Evolutionary conservation across 1,140 invertebrate species (phyloP).

Genomic region (Amyelois transitella): DNA sequence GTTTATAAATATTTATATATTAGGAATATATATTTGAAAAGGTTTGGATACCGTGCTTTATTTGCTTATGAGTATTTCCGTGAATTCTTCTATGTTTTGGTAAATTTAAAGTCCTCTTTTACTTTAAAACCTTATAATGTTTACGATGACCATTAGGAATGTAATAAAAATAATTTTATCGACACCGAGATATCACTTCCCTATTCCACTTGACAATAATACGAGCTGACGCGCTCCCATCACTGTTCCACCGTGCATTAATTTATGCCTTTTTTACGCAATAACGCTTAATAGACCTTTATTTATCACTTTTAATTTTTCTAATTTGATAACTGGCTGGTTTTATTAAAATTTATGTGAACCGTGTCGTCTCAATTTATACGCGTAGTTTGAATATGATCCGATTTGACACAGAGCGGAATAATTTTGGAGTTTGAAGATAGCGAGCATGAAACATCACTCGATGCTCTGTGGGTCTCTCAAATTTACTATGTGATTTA

Average conservation of each 20-base stretch:
- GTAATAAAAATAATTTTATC: neutral
- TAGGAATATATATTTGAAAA: too few relatives aligned
- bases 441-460: neutral
- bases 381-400: constrained; percentile 53
- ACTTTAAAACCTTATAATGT: neutral
- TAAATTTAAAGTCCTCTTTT: too few relatives aligned
- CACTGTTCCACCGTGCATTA: constrained; percentile 47
- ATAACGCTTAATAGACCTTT: constrained; percentile 71
- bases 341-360: constrained; percentile 68
- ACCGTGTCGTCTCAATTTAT: constrained; percentile 59
- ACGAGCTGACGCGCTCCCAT: constrained; percentile 34
- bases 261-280: constrained; percentile 75
- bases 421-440: too few relatives aligned
- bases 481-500: too few relatives aligned
- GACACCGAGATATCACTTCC: constrained; percentile 14
- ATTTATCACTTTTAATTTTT: constrained; percentile 74
- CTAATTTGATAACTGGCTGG: constrained; percentile 64
- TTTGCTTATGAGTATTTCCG: too few relatives aligned
- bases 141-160: too few relatives aligned
- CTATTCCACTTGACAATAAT: constrained; percentile 34
- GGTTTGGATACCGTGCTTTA: too few relatives aligned
- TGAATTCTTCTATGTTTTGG: too few relatives aligned
- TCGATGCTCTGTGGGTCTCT: too few relatives aligned
- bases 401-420: too few relatives aligned
- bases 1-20: too few relatives aligned